Evolutionary conservation across 2,113 vertebrate species (phyloP), one percentile per base, ranked within the genome.

Genomic region (Tautogolabrus adspersus): DNA sequence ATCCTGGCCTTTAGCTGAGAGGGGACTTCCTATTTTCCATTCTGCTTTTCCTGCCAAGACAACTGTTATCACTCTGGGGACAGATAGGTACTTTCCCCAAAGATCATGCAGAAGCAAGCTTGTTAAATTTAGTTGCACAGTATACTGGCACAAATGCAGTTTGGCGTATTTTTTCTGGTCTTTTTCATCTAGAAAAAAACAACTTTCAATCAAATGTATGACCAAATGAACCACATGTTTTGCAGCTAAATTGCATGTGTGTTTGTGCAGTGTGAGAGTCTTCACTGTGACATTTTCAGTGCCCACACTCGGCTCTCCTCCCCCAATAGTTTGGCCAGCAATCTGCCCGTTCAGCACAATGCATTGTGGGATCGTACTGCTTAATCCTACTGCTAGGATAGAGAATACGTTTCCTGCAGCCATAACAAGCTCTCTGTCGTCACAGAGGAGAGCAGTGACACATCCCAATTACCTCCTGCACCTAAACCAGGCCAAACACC

Each of bases 361-460:
- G 80, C 81, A 84, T 80, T 85, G 67, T 89, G 87, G 74, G 72
- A 86, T 71, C 30, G 19, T 37, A 22, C 59, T 72, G 54, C 76
- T 79, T 90, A 87, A 87, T 92, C 83, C 67, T 11, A 16, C 58
- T 63, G 82, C 87, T 89, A 83, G 65, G 71, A 82, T 65, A 64
- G 71, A 82, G 68, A 42, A 16, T 66, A 63, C 49, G n/a, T 75
- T 55, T 52, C 72, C 74, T 58, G 79, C 62, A 83, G 76, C 73
- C 57, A 65, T 75, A 84, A 87, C 4, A 30, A 88, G 79, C 13
- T 19, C 58, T 46, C 57, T 47, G 77, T 79, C 46, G 16, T 87
- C 72, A 83, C 66, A 47, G 67, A 72, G 79, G 51, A 69, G 66
- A 74, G 30, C 9, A 5, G 65, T 70, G 78, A 80, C 86, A 87